Evolutionary conservation across 2,888 invertebrate genomes (phyloP), one percentile per base, ranked within the genome.

Genomic region (Parochlus steinenii): DNA sequence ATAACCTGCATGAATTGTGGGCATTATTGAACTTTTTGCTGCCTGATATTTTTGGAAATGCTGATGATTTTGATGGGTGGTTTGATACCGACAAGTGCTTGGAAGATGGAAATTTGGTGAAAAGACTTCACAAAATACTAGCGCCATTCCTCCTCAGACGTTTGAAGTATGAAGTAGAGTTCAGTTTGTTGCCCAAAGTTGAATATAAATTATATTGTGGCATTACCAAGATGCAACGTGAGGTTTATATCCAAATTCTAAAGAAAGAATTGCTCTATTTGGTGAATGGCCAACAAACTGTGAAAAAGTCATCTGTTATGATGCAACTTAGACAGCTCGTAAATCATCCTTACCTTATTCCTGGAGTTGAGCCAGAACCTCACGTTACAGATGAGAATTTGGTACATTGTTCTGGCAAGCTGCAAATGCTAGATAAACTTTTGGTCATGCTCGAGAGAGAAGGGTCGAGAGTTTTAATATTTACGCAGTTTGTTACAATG

Each of bases 241-340:
- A 99, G 54, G 93, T 93, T 93, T 98, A 98, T 55, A 97, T 97
- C 1, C 95, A 93, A 59, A 86, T 98, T 18, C 58, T 98, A 27
- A 85, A 98, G 81, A 99, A 99, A 58, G 98, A 98, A 97, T 98
- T 51, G 98, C 99, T 58, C 71, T 99, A 36, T 70, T 99, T 0
- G 99, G 99, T 53, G 95, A 95, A 1, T n/a, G 95, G 95, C 7
- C 93, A 93, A 2, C 89, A 90, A 55, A 77, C 89, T 8, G 93
- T 93, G 49, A 95, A 95, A 53, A n/a, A n/a, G n/a, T n/a, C n/a
- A n/a, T n/a, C n/a, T 54, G 97, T 98, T 60, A 70, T 99, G 15
- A 98, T 98, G 98, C 98, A 99, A 61, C 63, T 98, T 47, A 71
- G 97, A 14, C 98, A 99, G 53, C 97, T 97, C 53, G 83, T 86